Evolutionary conservation across 2,113 vertebrate species (phyloP).

Genomic region (Plectropomus leopardus): DNA sequence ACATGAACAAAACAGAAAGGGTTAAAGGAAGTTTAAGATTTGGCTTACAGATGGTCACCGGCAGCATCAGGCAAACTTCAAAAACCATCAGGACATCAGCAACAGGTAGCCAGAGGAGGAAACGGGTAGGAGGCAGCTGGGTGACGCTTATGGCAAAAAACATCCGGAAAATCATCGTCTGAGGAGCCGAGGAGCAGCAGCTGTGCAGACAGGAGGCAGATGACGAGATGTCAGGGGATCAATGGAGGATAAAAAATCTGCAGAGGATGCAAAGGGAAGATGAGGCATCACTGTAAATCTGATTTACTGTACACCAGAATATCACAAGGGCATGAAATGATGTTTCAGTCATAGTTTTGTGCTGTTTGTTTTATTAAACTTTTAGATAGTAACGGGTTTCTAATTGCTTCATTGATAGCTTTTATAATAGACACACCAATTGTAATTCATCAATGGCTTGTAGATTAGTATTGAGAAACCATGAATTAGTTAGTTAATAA

Average conservation of each 20-base stretch:
- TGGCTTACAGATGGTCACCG: not conserved
- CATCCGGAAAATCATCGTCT: not conserved
- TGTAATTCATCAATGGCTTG: too few relatives aligned
- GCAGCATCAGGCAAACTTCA: not conserved
- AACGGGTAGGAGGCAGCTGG: not conserved
- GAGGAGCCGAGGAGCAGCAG: not conserved
- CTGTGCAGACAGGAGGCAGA: slow-evolving; percentile 9
- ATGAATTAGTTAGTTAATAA: too few relatives aligned
- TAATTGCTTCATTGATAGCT: too few relatives aligned
- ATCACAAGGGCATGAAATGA: not conserved
- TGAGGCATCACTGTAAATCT: too few relatives aligned
- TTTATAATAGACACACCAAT: too few relatives aligned
- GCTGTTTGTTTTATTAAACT: too few relatives aligned
- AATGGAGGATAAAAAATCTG: not conserved
- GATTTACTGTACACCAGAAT: too few relatives aligned
- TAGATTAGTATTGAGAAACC: too few relatives aligned
- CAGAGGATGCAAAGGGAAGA: not conserved
- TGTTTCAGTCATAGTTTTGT: too few relatives aligned
- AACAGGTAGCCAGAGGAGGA: slow-evolving; percentile 1
- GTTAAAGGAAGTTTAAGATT: not conserved
- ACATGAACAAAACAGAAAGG: not conserved
- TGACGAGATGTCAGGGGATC: slow-evolving; percentile 7
- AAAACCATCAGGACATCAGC: not conserved
- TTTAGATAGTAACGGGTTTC: too few relatives aligned
- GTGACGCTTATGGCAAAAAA: not conserved